These are phyloP conservation scores for crab-eating macaque (Macaca fascicularis) DNA, from an alignment of 2,113 vertebrate genomes.

Conservation along the genomic window T2T-MFA8v1.1 NC_088375.1:204653501-204654000, in stretches of 20 bases:
- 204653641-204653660: not conserved
- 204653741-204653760: not conserved
- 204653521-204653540: not conserved
- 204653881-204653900: too few relatives aligned
- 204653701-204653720: not conserved
- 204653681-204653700: not conserved
- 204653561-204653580: not conserved
- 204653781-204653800: not conserved
- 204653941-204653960: not conserved
- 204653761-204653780: not conserved
- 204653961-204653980: accelerated
- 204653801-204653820: too few relatives aligned
- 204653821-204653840: not conserved
- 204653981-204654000: not conserved
- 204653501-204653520: not conserved
- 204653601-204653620: not conserved
- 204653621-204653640: not conserved
- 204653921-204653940: not conserved
- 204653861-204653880: too few relatives aligned
- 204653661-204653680: not conserved
- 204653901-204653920: not conserved
- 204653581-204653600: not conserved
- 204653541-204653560: not conserved
- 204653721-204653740: not conserved
- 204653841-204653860: not conserved